Evolutionary conservation across 2,113 vertebrate species (phyloP).

Genomic region (Laticauda colubrina): DNA sequence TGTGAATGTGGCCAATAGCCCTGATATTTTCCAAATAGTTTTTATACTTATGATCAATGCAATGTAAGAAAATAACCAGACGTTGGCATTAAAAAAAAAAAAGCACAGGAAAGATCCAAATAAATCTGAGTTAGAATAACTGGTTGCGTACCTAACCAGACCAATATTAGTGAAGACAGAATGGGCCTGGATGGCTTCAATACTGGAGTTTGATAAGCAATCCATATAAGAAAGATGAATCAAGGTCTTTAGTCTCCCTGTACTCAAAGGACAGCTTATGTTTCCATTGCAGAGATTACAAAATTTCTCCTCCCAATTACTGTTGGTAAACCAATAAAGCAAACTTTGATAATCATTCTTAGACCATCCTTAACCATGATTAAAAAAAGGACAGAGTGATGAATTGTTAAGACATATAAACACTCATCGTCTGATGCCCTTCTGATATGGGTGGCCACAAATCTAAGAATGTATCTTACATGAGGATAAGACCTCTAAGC

Average conservation of each 20-base stretch:
- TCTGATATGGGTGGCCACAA: neutral
- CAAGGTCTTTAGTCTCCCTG: neutral
- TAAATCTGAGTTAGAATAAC: neutral
- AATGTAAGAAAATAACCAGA: neutral
- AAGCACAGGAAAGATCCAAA: neutral
- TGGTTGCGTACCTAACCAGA: neutral
- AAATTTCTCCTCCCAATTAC: neutral
- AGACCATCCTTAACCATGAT: neutral
- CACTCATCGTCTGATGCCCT: neutral
- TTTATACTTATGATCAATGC: neutral
- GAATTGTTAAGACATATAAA: neutral
- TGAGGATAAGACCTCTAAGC: neutral
- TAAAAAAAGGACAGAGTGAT: neutral
- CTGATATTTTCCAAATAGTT: neutral
- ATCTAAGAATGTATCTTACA: neutral
- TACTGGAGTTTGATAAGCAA: neutral
- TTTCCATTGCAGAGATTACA: neutral
- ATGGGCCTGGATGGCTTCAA: neutral
- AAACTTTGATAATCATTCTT: neutral
- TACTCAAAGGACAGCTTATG: neutral
- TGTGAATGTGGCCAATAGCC: neutral
- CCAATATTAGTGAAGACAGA: neutral
- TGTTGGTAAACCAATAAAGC: neutral
- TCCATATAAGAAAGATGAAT: neutral
- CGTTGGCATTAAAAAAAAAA: neutral